Conservation (phyloP, 2,797 vertebrate species). For the Eleutherodactylus coqui region DNA sequence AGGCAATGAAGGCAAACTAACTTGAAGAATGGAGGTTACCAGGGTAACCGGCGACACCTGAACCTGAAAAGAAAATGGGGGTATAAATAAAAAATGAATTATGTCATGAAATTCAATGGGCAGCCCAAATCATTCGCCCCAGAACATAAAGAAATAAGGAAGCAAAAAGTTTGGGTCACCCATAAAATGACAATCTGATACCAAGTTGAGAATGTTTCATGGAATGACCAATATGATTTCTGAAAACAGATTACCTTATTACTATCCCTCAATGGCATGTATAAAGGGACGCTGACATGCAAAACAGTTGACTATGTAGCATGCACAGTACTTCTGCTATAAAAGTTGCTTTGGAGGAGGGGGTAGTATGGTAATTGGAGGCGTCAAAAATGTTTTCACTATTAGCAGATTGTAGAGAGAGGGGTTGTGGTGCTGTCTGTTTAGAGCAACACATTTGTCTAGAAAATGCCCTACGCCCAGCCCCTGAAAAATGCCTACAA, state of each 20-base stretch:
- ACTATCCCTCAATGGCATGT: constrained; percentile 64
- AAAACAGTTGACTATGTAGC: constrained; percentile 70
- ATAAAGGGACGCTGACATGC: constrained; percentile 75
- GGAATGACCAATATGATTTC: constrained; percentile 58
- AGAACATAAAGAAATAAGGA: neutral
- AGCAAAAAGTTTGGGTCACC: constrained; percentile 5
- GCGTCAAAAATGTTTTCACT: constrained; percentile 81
- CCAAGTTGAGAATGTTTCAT: constrained; percentile 59
- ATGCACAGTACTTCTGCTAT: constrained; percentile 72
- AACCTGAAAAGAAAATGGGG: constrained; percentile 94
- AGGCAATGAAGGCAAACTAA: constrained; percentile 95
- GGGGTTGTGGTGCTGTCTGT: constrained; percentile 68
- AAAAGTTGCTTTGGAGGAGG: constrained; percentile 64
- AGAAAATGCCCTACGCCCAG: constrained; percentile 64
- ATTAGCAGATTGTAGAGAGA: constrained; percentile 80
- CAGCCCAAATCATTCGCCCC: constrained; percentile 62
- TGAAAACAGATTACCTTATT: constrained; percentile 63
- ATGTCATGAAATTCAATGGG: constrained; percentile 80
- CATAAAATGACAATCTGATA: constrained; percentile 12
- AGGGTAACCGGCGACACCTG: constrained; percentile 90
- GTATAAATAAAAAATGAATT: constrained; percentile 79
- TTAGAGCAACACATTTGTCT: neutral
- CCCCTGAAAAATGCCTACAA: constrained; percentile 76
- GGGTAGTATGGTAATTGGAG: constrained; percentile 69
- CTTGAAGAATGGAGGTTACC: constrained; percentile 98